A percentile compares a stretch with the other conserved stretches of the same genome.
These are phyloP conservation scores for Wasmannia auropunctata DNA, from an alignment of 1,140 invertebrate species.

Conservation along the genomic window DNA sequence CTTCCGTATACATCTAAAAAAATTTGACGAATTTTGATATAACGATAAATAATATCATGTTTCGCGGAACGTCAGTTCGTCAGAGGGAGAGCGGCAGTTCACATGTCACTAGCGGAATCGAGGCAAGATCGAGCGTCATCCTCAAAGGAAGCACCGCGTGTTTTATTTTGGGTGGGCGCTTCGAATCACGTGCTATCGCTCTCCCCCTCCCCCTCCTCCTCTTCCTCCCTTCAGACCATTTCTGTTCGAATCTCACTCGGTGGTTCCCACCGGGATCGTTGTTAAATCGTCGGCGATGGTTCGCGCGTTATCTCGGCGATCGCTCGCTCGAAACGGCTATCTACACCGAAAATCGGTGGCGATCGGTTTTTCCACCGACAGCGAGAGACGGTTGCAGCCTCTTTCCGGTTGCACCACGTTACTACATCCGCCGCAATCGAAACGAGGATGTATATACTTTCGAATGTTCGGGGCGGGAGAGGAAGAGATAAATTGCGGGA, in stretches of 20 bases:
- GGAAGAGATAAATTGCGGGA: not conserved
- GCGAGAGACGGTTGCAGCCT: not conserved
- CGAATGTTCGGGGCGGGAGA: no score
- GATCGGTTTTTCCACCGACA: not conserved
- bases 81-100: not conserved
- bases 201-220: no score
- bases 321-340: not conserved
- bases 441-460: no score
- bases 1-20: no score
- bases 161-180: not conserved
- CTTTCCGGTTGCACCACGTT: not conserved
- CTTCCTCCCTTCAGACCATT: no score
- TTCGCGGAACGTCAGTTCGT: not conserved
- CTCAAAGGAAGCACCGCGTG: not conserved
- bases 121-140: not conserved
- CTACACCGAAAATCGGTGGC: not conserved
- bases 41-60: not conserved
- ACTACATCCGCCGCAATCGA: not conserved
- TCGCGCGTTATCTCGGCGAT: not conserved
- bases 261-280: not conserved
- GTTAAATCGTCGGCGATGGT: not conserved
- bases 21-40: no score
- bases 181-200: not conserved
- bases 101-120: no score
- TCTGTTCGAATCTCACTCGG: not conserved